Percentiles rank a stretch among this genome's conserved stretches.
Conservation (phyloP, 1,140 invertebrate genomes). For the Spodoptera litura region DNA sequence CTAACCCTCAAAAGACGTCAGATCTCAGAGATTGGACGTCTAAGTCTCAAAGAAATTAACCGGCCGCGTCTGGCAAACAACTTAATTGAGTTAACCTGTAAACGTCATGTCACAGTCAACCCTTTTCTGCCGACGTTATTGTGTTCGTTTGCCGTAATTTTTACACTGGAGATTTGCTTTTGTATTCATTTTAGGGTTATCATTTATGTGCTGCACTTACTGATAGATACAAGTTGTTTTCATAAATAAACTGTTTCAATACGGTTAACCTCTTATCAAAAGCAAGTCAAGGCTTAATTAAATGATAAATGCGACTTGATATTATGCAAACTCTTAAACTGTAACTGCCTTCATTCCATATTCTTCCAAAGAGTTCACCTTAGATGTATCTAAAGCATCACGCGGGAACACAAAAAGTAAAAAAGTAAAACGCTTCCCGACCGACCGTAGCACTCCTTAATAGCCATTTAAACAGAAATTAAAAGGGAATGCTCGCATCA, state of each 20-base stretch:
- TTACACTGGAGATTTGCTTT: constrained; percentile 4
- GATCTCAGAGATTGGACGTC: constrained; percentile 43
- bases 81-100: constrained; percentile 74
- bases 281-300: no score
- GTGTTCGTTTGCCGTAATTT: constrained; percentile 20
- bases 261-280: no score
- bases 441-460: constrained; percentile 18
- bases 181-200: constrained; percentile 9
- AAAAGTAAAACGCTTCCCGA: constrained; percentile 13
- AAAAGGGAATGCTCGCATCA: constrained; percentile 16
- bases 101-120: constrained; percentile 69
- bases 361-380: background rate
- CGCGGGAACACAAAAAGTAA: background rate
- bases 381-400: constrained; percentile 2
- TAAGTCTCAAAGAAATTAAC: constrained; percentile 54
- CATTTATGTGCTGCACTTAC: background rate
- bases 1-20: constrained; percentile 32
- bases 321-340: no score
- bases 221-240: background rate
- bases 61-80: constrained; percentile 57
- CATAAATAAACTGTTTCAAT: no score
- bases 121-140: constrained; percentile 54
- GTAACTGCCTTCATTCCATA: no score
- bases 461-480: constrained; percentile 43
- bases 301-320: no score